Conservation (phyloP, 2,797 vertebrate species). For the Chaunax sp. region DNA sequence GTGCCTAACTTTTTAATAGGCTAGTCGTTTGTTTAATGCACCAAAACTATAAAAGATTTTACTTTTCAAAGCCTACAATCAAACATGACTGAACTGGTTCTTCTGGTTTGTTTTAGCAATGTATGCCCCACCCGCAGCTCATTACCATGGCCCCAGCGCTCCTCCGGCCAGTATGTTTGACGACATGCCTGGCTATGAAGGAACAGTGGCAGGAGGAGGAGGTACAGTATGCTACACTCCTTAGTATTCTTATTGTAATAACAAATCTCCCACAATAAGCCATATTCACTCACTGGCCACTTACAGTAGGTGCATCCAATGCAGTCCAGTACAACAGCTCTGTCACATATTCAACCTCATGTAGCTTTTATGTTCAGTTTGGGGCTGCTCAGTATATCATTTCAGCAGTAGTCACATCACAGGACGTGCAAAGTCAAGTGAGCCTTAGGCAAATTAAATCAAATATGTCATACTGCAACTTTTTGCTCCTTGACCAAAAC, state of each 20-base stretch:
- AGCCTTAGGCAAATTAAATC: too few species aligned
- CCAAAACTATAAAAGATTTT: not conserved
- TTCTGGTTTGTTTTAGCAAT: constrained; percentile 74
- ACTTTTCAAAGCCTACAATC: not conserved
- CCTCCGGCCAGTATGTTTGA: constrained; percentile 82
- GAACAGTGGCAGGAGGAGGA: constrained; percentile 78
- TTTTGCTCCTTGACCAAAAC: too few species aligned
- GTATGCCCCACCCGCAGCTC: constrained; percentile 63
- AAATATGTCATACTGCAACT: too few species aligned
- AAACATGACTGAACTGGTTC: constrained; percentile 60
- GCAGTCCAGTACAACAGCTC: too few species aligned
- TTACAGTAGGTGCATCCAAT: too few species aligned
- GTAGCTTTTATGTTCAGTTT: not conserved
- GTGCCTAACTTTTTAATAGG: not conserved
- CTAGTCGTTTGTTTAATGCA: not conserved
- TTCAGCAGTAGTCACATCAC: too few species aligned
- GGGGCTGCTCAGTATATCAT: too few species aligned
- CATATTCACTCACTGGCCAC: not conserved
- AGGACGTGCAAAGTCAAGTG: too few species aligned
- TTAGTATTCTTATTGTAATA: not conserved
- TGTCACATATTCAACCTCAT: not conserved
- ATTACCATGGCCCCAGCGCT: constrained; percentile 64
- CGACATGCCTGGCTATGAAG: constrained; percentile 84
- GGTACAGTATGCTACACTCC: constrained; percentile 51
- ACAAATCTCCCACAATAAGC: too few species aligned